Conservation (phyloP, 2,888 invertebrate species). For the Cosmopolites sordidus region DNA sequence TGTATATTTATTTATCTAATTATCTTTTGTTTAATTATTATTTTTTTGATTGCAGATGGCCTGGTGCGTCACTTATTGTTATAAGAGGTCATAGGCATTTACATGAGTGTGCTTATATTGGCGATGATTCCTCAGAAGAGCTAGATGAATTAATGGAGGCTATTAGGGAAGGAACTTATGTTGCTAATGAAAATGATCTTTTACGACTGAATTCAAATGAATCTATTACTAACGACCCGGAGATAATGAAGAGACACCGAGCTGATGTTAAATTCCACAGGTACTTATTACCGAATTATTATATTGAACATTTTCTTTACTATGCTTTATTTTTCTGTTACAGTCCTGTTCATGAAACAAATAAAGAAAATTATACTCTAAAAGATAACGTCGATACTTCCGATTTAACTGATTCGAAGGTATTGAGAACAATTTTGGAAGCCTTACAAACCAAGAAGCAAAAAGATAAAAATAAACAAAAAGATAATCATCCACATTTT, state of each 20-base stretch:
- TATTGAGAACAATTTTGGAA: constrained; percentile 40
- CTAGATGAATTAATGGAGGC: constrained; percentile 55
- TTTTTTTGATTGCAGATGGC: too few relatives aligned
- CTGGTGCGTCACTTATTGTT: constrained; percentile 71
- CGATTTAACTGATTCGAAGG: constrained; percentile 43
- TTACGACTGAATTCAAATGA: constrained; percentile 38
- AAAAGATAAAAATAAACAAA: constrained; percentile 36
- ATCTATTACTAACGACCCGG: constrained; percentile 58
- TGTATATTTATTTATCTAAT: too few relatives aligned
- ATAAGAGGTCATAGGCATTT: constrained; percentile 73
- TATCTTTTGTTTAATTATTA: too few relatives aligned
- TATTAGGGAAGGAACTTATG: constrained; percentile 38
- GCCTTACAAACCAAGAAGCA: constrained; percentile 33
- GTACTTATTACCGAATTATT: not conserved
- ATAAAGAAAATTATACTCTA: constrained; percentile 30
- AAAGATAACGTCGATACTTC: constrained; percentile 29
- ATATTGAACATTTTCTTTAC: too few relatives aligned
- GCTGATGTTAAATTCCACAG: constrained; percentile 58
- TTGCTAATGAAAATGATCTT: constrained; percentile 32
- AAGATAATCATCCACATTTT: constrained; percentile 46
- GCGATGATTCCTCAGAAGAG: constrained; percentile 75
- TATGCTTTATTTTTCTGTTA: too few relatives aligned
- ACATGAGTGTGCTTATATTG: constrained; percentile 75
- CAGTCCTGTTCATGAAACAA: constrained; percentile 48
- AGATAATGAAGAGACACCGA: constrained; percentile 60